phyloP scores from a whole-genome alignment of 2,113 vertebrate species.

The Neolamprologus sp. region DNA sequence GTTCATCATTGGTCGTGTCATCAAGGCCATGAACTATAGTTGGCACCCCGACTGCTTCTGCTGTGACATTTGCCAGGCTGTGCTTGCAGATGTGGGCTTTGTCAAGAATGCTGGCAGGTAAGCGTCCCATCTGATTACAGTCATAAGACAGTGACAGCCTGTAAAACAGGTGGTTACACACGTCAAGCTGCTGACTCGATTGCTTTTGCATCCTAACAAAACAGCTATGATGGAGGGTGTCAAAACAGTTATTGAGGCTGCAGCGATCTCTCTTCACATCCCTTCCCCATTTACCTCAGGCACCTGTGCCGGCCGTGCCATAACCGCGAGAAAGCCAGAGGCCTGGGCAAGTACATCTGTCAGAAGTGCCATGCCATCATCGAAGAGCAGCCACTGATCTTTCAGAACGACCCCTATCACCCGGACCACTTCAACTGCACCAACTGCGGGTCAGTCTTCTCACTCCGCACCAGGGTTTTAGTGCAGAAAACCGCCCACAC shows the following conservation, averaged over 20 bases:
- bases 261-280: not conserved
- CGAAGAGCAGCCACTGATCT: slow-evolving; percentile 93
- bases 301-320: slow-evolving; percentile 97
- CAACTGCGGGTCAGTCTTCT: slow-evolving; percentile 85
- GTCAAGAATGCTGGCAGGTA: slow-evolving; percentile 98
- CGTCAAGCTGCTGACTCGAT: not conserved
- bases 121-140: slow-evolving; percentile 13
- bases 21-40: slow-evolving; percentile 99
- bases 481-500: not conserved
- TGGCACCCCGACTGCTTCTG: slow-evolving; percentile 98
- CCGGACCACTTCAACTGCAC: slow-evolving; percentile 98
- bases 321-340: slow-evolving; percentile 94
- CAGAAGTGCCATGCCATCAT: slow-evolving; percentile 99
- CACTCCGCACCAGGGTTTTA: not conserved
- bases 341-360: slow-evolving; percentile 95
- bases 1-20: slow-evolving; percentile 97
- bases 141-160: slow-evolving; percentile 13
- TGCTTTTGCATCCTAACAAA: not conserved
- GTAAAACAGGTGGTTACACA: not conserved
- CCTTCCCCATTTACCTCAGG: slow-evolving; percentile 52
- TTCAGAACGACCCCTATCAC: slow-evolving; percentile 98
- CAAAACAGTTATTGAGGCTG: not conserved
- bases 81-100: slow-evolving; percentile 94
- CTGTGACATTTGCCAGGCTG: slow-evolving; percentile 90
- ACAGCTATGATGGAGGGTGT: not conserved